Evolutionary conservation across 1,140 invertebrate species (phyloP).

Genomic region (Teleopsis dalmanni): DNA sequence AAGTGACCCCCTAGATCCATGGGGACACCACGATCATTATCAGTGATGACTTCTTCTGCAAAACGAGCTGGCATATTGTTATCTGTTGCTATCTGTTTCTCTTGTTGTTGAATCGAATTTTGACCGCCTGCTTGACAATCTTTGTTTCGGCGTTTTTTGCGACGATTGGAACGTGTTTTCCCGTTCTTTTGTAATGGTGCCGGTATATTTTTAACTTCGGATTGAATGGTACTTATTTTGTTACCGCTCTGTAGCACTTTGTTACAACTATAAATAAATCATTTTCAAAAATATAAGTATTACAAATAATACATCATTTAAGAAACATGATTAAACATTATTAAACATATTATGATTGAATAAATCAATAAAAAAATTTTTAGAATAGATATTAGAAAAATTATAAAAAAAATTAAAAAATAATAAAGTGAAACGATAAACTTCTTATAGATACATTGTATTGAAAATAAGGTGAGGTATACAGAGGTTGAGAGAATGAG

Average conservation of each 20-base stretch:
- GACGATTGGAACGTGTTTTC: constrained; percentile 32
- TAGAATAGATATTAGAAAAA: no score
- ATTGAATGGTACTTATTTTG: constrained; percentile 17
- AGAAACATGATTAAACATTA: no score
- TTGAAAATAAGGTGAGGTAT: no score
- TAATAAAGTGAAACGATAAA: no score
- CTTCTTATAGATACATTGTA: no score
- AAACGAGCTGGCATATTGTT: constrained; percentile 42
- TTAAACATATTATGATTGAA: no score
- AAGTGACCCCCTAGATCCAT: constrained; percentile 35
- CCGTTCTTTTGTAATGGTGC: constrained; percentile 25
- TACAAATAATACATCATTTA: no score
- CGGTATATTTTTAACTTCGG: constrained; percentile 22
- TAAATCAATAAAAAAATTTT: no score
- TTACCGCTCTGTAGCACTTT: constrained; percentile 31
- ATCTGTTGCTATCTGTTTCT: constrained; percentile 13
- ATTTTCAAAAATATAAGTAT: no score
- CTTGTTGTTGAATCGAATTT: constrained; percentile 18
- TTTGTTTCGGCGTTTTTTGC: constrained; percentile 34
- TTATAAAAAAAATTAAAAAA: no score
- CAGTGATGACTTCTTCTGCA: constrained; percentile 37
- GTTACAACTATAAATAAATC: constrained; percentile 13
- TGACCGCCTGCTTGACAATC: constrained; percentile 19
- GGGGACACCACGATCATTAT: constrained; percentile 27
- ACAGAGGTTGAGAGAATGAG: no score